Evolutionary conservation across 2,113 vertebrate species (phyloP).

Genomic region (Regulus satrapa): DNA sequence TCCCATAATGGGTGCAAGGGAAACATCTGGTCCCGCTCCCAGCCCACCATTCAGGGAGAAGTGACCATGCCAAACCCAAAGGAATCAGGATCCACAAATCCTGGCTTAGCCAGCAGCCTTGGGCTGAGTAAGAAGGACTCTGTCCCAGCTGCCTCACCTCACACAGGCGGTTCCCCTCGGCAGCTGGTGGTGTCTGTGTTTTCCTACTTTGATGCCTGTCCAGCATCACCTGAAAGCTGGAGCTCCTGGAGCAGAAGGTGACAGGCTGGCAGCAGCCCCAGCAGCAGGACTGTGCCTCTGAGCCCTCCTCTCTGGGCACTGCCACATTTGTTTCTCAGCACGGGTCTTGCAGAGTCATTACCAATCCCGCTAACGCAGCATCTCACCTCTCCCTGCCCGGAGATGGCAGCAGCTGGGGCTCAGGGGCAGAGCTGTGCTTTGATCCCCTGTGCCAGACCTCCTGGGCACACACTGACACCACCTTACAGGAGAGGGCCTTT

Average conservation of each 20-base stretch:
- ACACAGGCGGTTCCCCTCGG: rapidly evolving
- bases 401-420: neutral
- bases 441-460: neutral
- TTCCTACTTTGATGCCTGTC: neutral
- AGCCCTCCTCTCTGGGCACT: neutral
- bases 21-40: neutral
- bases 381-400: neutral
- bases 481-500: neutral
- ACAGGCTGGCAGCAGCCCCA: neutral
- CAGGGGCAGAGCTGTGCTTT: neutral
- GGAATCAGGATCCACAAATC: neutral
- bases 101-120: neutral
- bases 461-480: neutral
- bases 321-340: neutral
- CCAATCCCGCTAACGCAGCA: neutral
- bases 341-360: neutral
- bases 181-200: neutral
- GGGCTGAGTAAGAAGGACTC: neutral
- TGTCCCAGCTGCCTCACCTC: neutral
- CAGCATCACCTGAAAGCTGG: neutral
- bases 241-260: neutral
- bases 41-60: neutral
- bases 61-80: neutral
- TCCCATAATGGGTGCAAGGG: neutral
- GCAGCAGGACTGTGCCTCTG: neutral